phyloP scores from a whole-genome alignment of 1,140 invertebrate species.

The Panagrolaimus sp. region DNA sequence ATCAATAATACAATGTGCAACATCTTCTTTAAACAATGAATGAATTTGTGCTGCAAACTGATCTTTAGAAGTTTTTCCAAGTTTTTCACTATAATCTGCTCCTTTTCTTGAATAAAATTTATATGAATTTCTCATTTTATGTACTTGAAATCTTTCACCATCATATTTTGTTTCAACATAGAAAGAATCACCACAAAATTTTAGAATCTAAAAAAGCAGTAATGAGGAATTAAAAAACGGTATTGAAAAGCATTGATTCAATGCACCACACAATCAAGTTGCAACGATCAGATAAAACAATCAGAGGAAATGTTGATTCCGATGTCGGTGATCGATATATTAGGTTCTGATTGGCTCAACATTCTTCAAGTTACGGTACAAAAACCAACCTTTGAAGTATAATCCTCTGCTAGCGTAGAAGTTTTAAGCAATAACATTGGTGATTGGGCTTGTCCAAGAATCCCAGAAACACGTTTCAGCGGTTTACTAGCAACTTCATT shows the following conservation, averaged over 20 bases:
- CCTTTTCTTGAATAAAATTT: slow-evolving; percentile 37
- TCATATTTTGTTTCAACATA: slow-evolving; percentile 42
- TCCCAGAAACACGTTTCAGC: neutral
- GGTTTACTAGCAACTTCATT: neutral
- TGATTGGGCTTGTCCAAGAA: neutral
- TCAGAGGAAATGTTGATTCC: too few relatives aligned
- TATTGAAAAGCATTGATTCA: too few relatives aligned
- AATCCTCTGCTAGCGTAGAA: neutral
- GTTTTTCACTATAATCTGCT: slow-evolving; percentile 28
- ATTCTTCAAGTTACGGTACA: too few relatives aligned
- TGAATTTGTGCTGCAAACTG: slow-evolving; percentile 33
- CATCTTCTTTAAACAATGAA: slow-evolving; percentile 25
- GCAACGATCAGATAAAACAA: too few relatives aligned
- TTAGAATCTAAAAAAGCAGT: slow-evolving; percentile 40
- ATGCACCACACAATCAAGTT: too few relatives aligned
- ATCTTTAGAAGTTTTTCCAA: slow-evolving; percentile 22
- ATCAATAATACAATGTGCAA: slow-evolving; percentile 35
- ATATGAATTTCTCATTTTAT: slow-evolving; percentile 25
- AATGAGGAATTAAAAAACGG: too few relatives aligned
- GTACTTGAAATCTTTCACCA: slow-evolving; percentile 44
- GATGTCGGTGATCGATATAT: too few relatives aligned
- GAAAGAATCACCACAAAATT: slow-evolving; percentile 36
- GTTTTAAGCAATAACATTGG: neutral
- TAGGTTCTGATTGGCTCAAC: too few relatives aligned
- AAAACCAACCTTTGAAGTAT: neutral